phyloP scores from a whole-genome alignment of 2,888 invertebrate genomes.

The Ophion costatus region DNA sequence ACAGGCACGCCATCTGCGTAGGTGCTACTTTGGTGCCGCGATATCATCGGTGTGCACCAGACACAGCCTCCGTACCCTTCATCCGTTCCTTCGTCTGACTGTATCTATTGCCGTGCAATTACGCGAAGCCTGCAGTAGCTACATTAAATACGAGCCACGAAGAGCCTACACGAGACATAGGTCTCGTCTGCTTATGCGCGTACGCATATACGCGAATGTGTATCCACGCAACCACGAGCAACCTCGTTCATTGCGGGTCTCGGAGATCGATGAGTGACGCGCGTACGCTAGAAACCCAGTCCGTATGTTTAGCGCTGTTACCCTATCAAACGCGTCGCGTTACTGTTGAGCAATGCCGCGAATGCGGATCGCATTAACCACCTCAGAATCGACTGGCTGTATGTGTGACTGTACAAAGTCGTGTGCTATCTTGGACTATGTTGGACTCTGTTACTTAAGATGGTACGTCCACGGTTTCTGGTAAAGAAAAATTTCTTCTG shows the following conservation, averaged over 20 bases:
- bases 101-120: conserved; percentile 73
- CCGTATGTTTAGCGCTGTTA: conserved; percentile 63
- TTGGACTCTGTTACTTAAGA: background rate
- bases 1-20: conserved; percentile 24
- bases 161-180: conserved; percentile 21
- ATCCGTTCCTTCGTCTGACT: conserved; percentile 26
- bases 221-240: conserved; percentile 25
- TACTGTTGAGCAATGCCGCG: conserved; percentile 60
- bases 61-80: conserved; percentile 1
- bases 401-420: conserved; percentile 7
- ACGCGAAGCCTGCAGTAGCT: conserved; percentile 65
- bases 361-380: conserved; percentile 59
- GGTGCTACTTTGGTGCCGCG: conserved; percentile 38
- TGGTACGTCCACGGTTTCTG: background rate
- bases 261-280: conserved; percentile 39
- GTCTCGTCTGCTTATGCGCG: conserved; percentile 3
- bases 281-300: conserved; percentile 19
- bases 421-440: background rate
- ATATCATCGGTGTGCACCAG: conserved; percentile 30
- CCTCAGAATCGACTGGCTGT: background rate
- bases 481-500: background rate
- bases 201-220: background rate
- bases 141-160: conserved; percentile 62
- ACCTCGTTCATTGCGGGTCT: conserved; percentile 23
- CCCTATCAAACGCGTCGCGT: conserved; percentile 65